These are phyloP conservation scores for Cataglyphis cursor DNA, from an alignment of 2,888 invertebrate genomes.

Conservation along the genomic window DNA sequence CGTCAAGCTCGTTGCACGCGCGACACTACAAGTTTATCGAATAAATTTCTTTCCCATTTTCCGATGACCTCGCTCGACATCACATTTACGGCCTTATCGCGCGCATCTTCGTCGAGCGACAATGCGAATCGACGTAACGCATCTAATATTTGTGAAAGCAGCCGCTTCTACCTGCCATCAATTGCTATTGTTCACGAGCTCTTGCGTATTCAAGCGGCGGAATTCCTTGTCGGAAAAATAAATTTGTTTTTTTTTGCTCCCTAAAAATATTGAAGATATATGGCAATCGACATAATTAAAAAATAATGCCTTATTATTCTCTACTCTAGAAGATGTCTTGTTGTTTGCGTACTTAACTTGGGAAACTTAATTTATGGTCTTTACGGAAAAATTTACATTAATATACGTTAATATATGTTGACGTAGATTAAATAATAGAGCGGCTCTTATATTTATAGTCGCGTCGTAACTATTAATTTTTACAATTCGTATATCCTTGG, in stretches of 20 bases:
- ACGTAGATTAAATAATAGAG: background rate
- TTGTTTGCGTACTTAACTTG: background rate
- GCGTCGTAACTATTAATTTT: conserved; percentile 1
- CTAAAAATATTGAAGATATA: background rate
- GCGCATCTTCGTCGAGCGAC: conserved; percentile 6
- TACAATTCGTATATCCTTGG: background rate
- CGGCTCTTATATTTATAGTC: background rate
- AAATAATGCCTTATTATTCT: background rate
- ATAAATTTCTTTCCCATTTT: conserved; percentile 14
- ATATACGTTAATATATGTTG: background rate
- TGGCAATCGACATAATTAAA: background rate
- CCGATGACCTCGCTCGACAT: background rate
- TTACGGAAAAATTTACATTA: too few relatives aligned
- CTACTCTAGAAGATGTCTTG: background rate
- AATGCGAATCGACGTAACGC: conserved; percentile 15
- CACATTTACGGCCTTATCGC: background rate
- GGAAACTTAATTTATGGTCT: background rate
- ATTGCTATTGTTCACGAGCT: background rate
- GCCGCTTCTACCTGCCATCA: background rate
- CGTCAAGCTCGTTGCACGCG: background rate
- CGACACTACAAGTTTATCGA: background rate
- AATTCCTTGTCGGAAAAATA: background rate
- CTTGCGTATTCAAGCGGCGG: background rate
- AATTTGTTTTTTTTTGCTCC: background rate
- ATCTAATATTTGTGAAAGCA: background rate